Base-by-base conservation (phyloP, 2,888 invertebrate genomes). In the Eledona agricola region DNA sequence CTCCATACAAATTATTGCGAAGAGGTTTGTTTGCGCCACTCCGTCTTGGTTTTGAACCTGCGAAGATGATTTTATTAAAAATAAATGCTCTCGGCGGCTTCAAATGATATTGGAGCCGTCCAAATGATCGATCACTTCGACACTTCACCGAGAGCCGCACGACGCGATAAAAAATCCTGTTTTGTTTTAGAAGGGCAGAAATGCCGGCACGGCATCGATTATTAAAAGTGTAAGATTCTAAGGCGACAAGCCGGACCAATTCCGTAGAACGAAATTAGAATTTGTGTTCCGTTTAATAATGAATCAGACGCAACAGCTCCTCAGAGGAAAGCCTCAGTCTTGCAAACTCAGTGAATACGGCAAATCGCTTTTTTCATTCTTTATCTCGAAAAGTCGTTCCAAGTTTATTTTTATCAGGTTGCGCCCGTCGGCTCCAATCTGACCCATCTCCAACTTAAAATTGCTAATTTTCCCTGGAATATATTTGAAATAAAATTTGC, bases 361-460 rank as follows among this genome's bases (percentile, higher is more conserved):
- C 1, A n/a, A 23, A 23, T 23, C 3, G 4, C 1, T 23, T n/a
- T 23, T 1, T 23, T 23, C 23, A n/a, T n/a, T n/a, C n/a, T n/a
- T n/a, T 23, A 23, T 23, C 2, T 23, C 10, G 4, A 10, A 23
- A 23, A 23, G 23, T 4, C n/a, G 10, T 9, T 13, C n/a, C n/a
- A n/a, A 32, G 10, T 32, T 32, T 32, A 32, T 32, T 32, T 17
- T 32, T 3, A 32, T 32, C 17, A n/a, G 17, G 3, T 19, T 32
- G 7, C 17, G 10, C 10, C n/a, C 32, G 16, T 7, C 11, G 2
- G 16, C 17, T 32, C 32, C 32, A 10, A 32, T 32, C 16, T 17
- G 16, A 32, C 32, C 32, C 32, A 32, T 32, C 32, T 32, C 17
- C 17, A 32, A 32, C 16, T 16, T 31, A 31, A 31, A 31, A 16